Conservation (phyloP, 2,113 vertebrate genomes). For the Xiphorhynchus elegans region DNA sequence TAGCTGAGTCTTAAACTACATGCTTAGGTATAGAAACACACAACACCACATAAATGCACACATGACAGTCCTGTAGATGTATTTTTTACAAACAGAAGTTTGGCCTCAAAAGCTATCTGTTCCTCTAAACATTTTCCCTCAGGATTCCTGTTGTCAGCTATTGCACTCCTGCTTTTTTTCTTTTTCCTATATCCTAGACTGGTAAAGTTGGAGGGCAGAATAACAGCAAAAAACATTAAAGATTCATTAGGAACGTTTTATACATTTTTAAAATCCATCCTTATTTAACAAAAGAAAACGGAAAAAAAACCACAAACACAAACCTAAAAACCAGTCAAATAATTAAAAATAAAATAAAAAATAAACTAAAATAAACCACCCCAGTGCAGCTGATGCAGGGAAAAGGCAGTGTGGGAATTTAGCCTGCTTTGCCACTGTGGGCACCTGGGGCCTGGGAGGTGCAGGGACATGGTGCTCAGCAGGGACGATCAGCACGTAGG, state of each 20-base stretch:
- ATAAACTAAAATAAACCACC: neutral
- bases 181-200: neutral
- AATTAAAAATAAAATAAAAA: neutral
- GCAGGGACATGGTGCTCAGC: neutral
- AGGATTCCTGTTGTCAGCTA: neutral
- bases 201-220: neutral
- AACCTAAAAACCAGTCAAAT: neutral
- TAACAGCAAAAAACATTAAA: neutral
- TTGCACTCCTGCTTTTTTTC: neutral
- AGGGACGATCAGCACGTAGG: accelerated
- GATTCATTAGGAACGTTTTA: neutral
- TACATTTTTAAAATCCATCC: neutral
- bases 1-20: neutral
- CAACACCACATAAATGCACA: neutral
- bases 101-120: neutral
- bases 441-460: neutral
- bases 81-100: neutral
- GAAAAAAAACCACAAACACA: neutral
- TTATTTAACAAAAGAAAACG: neutral
- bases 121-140: neutral
- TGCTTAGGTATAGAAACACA: neutral
- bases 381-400: neutral
- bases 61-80: neutral
- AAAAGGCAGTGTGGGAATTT: neutral
- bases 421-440: neutral